Evolutionary conservation across 2,797 vertebrate genomes (phyloP).

Genomic region (Moxostoma hubbsi): DNA sequence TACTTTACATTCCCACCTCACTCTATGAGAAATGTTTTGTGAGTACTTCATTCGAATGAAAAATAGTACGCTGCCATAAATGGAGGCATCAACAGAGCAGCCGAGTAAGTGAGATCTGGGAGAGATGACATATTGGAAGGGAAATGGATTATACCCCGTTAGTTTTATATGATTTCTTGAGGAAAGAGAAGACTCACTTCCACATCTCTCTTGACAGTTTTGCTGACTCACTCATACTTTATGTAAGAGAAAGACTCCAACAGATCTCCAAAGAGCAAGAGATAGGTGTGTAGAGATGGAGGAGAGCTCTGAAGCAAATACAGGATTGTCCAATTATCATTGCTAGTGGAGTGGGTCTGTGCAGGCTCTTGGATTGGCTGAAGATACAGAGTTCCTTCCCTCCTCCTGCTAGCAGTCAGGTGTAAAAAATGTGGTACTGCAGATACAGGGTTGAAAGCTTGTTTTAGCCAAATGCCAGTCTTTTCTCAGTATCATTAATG

Average conservation of each 20-base stretch:
- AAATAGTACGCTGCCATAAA: constrained; percentile 79
- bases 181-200: constrained; percentile 59
- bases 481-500: constrained; percentile 78
- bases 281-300: constrained; percentile 31
- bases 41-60: constrained; percentile 84
- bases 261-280: neutral
- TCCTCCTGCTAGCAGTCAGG: constrained; percentile 47
- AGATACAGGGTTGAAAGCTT: constrained; percentile 51
- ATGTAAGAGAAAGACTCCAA: constrained; percentile 33
- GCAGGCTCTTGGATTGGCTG: constrained; percentile 35
- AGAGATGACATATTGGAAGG: constrained; percentile 76
- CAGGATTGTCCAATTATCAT: constrained; percentile 26
- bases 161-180: constrained; percentile 76
- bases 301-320: constrained; percentile 21
- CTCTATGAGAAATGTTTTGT: constrained; percentile 80
- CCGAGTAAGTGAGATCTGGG: constrained; percentile 76
- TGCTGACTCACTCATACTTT: constrained; percentile 74
- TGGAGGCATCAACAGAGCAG: constrained; percentile 79
- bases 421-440: constrained; percentile 52
- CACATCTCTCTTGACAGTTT: constrained; percentile 66
- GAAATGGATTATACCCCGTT: constrained; percentile 79
- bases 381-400: constrained; percentile 25
- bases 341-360: constrained; percentile 15
- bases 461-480: constrained; percentile 71
- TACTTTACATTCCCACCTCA: constrained; percentile 77